phyloP scores from a whole-genome alignment of 1,140 invertebrate species.

The Diabrotica virgifera region DNA sequence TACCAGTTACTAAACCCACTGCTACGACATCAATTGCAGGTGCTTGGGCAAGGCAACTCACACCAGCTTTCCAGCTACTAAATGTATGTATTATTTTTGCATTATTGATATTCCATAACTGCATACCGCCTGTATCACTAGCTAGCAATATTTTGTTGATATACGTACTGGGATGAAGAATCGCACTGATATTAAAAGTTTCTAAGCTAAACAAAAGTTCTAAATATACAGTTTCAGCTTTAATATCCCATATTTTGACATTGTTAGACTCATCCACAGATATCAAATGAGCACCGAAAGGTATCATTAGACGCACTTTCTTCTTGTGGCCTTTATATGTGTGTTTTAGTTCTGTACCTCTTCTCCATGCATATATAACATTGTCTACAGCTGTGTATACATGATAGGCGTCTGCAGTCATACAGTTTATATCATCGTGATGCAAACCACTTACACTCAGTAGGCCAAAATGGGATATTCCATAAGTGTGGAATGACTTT shows the following conservation, averaged over 20 bases:
- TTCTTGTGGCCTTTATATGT: conserved; percentile 74
- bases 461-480: conserved; percentile 76
- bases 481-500: conserved; percentile 89
- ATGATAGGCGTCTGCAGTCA: conserved; percentile 75
- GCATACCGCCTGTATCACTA: conserved; percentile 81
- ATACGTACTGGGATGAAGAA: conserved; percentile 90
- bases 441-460: conserved; percentile 80
- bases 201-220: conserved; percentile 70
- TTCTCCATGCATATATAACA: conserved; percentile 80
- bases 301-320: conserved; percentile 75
- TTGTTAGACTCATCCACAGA: conserved; percentile 78
- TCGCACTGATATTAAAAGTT: conserved; percentile 71
- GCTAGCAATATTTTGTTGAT: conserved; percentile 93
- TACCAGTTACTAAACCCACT: conserved; percentile 76
- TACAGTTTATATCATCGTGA: conserved; percentile 75
- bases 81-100: conserved; percentile 79
- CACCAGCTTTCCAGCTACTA: conserved; percentile 67
- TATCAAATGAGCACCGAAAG: conserved; percentile 83
- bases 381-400: conserved; percentile 82
- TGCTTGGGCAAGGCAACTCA: conserved; percentile 75
- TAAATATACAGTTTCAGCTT: conserved; percentile 63
- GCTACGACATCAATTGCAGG: conserved; percentile 90
- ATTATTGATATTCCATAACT: conserved; percentile 88
- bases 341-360: conserved; percentile 83
- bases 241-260: conserved; percentile 83